A percentile compares a stretch with the other conserved stretches of the same genome.
Conservation (phyloP, 2,797 vertebrate genomes). For the Protonibea diacanthus region DNA sequence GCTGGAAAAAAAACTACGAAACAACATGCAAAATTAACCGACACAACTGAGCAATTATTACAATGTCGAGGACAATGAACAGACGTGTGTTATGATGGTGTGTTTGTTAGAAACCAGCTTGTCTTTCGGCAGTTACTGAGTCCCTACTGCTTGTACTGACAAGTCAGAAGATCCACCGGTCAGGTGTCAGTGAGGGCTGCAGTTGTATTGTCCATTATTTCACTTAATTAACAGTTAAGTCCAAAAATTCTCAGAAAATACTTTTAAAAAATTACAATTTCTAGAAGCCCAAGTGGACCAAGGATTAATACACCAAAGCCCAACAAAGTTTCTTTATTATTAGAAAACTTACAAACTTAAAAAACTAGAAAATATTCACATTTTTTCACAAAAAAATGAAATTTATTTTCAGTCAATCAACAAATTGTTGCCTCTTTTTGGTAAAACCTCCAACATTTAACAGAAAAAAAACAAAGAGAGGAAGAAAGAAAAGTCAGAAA, state of each 20-base stretch:
- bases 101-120: neutral
- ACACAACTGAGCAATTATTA: constrained; percentile 3
- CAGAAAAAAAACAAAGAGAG: constrained; percentile 10
- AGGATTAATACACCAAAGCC: neutral
- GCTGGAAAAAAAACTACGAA: constrained; percentile 46
- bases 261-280: neutral
- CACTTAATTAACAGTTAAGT: neutral
- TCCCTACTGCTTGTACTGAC: neutral
- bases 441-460: neutral
- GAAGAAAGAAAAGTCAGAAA: constrained; percentile 26
- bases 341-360: neutral
- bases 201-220: no score
- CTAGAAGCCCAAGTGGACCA: neutral
- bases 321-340: neutral
- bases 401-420: neutral
- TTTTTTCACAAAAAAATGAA: neutral
- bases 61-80: neutral
- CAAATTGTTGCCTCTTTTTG: neutral
- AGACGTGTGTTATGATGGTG: neutral
- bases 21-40: constrained; percentile 19
- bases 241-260: neutral
- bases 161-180: neutral
- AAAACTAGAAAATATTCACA: neutral
- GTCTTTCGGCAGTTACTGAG: neutral
- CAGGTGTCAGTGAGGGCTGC: neutral